Evolutionary conservation across 35 echinoderm and acorn worm species (phyloP), one percentile per base, ranked within the genome.

Genomic region (Anneissia japonica): DNA sequence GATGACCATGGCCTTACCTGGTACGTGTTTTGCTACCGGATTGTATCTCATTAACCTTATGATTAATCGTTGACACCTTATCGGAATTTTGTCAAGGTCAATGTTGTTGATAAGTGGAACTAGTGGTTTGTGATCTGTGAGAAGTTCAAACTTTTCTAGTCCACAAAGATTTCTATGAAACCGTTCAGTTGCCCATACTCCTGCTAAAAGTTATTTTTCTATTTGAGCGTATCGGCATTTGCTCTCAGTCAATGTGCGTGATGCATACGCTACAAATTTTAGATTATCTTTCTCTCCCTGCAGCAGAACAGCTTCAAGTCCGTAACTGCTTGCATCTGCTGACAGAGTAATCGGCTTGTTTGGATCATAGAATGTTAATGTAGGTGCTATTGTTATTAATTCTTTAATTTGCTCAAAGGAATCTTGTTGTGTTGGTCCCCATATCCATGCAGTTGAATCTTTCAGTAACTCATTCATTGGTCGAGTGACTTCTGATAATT

Each of bases 71-170:
- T 81, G 90, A 31, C 87, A 79, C 30, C 79, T n/a, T 77, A 85
- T 85, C 17, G 90, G 90, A 37, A 92, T 81, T 77, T 92, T 88
- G 31, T 77, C 56, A 10, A 83, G 81, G 31, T 92, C 41, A 10
- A 38, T 84, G n/a, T 76, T 81, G 16, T 75, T 82, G 21, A 91
- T 76, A 7, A 91, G 77, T 19, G 89, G 83, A 30, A 92, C 79
- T 0, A 92, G 74, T 32, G 85, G 90, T 83, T 83, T 92, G 37
- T 92, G 90, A 36, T 92, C 91, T 28, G 85, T 92, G 35, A 84
- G 80, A 0, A 92, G 41, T 32, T 56, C 51, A 75, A 88, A 88
- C 21, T 64, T 64, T 32, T 87, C 72, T 36, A 92, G 76, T 29
- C 91, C 86, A 35, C 56, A n/a, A n/a, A 92, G 14, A 43, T 84